Evolutionary conservation across 1,140 invertebrate genomes (phyloP).

Genomic region (Drosophila repleta): DNA sequence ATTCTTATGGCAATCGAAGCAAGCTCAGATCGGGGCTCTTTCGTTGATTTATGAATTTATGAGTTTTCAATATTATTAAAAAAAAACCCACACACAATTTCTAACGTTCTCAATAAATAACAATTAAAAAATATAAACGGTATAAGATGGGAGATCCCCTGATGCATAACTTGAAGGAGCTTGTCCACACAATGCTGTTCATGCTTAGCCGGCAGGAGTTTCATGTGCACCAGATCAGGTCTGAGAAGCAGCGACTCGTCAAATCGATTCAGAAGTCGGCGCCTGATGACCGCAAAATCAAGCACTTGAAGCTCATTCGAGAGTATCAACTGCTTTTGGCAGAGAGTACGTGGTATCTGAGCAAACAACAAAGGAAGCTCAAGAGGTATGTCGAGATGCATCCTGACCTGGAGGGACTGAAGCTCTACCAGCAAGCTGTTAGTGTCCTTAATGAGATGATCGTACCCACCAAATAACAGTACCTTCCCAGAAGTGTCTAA

Average conservation of each 20-base stretch:
- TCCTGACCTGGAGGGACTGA: constrained; percentile 5
- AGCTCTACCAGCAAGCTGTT: constrained; percentile 26
- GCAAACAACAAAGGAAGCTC: background rate
- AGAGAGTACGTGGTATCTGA: background rate
- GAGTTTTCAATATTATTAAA: too few relatives aligned
- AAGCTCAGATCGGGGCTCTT: too few relatives aligned
- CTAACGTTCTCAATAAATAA: background rate
- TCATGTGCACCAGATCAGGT: constrained; percentile 9
- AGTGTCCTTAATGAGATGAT: constrained; percentile 7
- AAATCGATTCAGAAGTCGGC: background rate
- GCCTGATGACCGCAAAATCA: constrained; percentile 9
- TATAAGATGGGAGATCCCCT: constrained; percentile 30
- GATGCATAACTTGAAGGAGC: constrained; percentile 17
- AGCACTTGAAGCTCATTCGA: constrained; percentile 22
- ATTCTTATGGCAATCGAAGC: too few relatives aligned
- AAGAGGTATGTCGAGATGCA: constrained; percentile 24
- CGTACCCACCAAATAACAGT: background rate
- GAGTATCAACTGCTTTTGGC: constrained; percentile 4
- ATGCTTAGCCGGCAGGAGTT: constrained; percentile 11
- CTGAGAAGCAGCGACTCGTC: constrained; percentile 20
- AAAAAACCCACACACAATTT: background rate
- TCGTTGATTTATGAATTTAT: too few relatives aligned
- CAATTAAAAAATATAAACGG: background rate
- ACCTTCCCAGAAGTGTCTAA: too few relatives aligned
- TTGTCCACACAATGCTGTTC: constrained; percentile 27